Conservation (phyloP, 2,888 invertebrate genomes). For the Nephrotoma appendiculata region DNA sequence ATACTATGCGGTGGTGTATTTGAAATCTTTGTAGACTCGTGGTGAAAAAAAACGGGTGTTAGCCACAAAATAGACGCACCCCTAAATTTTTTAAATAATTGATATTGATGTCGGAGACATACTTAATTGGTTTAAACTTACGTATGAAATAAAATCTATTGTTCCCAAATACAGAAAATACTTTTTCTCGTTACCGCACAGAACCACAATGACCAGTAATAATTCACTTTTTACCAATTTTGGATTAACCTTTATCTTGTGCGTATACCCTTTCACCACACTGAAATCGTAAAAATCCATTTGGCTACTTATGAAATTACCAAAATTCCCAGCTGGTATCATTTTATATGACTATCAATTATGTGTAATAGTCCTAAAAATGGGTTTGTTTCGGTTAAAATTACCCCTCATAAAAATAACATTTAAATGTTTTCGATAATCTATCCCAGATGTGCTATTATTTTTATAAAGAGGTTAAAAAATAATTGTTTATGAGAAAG, state of each 20-base stretch:
- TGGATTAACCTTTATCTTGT: too few species aligned
- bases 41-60: too few species aligned
- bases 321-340: neutral
- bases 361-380: neutral
- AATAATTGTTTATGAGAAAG: neutral
- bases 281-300: neutral
- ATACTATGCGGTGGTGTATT: slow-evolving; percentile 1
- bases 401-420: neutral
- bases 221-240: too few species aligned
- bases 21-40: too few species aligned
- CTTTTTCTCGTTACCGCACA: too few species aligned
- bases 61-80: neutral
- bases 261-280: too few species aligned
- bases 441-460: neutral
- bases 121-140: neutral
- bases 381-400: neutral
- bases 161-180: too few species aligned
- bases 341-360: neutral
- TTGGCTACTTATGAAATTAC: neutral
- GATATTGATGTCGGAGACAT: neutral
- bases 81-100: neutral
- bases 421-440: neutral
- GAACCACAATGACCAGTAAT: too few species aligned
- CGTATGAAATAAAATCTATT: too few species aligned
- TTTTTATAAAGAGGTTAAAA: neutral